phyloP scores from a whole-genome alignment of 2,888 invertebrate species.

The Cephus pulcher region DNA sequence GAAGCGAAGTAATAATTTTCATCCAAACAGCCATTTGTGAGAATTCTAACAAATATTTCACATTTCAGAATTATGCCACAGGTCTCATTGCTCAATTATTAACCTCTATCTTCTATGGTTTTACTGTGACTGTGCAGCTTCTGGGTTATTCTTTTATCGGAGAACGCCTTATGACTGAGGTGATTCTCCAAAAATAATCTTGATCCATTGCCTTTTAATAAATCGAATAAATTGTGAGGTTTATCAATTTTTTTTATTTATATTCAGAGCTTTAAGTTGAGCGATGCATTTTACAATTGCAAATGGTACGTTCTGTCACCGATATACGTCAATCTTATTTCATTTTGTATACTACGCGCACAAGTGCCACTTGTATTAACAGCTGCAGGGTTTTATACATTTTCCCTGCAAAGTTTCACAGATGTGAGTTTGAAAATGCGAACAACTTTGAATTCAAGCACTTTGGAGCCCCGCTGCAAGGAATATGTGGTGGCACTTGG shows the following conservation, averaged over 20 bases:
- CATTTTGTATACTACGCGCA: conserved; percentile 67
- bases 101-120: conserved; percentile 24
- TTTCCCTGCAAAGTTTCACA: conserved; percentile 68
- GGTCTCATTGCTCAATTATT: neutral
- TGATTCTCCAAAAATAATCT: conserved; percentile 6
- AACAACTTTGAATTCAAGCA: neutral
- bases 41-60: too few relatives aligned
- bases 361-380: conserved; percentile 67
- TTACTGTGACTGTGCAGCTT: conserved; percentile 29
- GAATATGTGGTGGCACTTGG: too few relatives aligned
- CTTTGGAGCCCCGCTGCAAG: too few relatives aligned
- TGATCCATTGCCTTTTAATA: too few relatives aligned
- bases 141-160: conserved; percentile 40
- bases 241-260: neutral
- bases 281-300: conserved; percentile 69
- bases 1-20: too few relatives aligned
- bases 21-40: too few relatives aligned
- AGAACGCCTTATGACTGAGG: conserved; percentile 36
- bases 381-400: conserved; percentile 68
- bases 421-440: conserved; percentile 56
- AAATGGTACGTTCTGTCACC: conserved; percentile 70
- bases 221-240: neutral
- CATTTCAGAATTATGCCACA: too few relatives aligned
- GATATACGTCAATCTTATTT: conserved; percentile 57
- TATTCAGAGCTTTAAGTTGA: conserved; percentile 65